phyloP scores from a whole-genome alignment of 2,797 vertebrate genomes.

The Bovichtus variegatus region DNA sequence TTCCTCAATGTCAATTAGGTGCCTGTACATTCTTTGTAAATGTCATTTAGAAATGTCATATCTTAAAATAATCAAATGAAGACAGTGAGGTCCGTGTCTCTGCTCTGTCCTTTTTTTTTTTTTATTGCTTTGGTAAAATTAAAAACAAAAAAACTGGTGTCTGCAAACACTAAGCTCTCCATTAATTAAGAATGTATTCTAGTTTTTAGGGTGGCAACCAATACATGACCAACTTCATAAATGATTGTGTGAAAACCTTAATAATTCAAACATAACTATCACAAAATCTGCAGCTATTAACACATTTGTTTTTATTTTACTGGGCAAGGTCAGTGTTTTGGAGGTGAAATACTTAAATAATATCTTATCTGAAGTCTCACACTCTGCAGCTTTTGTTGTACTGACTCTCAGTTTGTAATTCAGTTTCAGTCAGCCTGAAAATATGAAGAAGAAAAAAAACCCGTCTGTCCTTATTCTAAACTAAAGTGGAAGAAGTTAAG shows the following conservation, averaged over 20 bases:
- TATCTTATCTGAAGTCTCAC: neutral
- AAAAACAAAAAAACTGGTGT: neutral
- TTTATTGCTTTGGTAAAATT: slow-evolving; percentile 16
- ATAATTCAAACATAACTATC: neutral
- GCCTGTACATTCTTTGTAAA: slow-evolving; percentile 55
- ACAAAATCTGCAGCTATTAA: neutral
- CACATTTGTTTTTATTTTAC: neutral
- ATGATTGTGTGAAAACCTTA: neutral
- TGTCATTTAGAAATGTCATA: slow-evolving; percentile 68
- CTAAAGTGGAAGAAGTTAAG: neutral
- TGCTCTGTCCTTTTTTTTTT: neutral
- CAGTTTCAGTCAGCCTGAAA: neutral
- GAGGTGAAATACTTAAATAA: neutral
- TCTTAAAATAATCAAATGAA: slow-evolving; percentile 55
- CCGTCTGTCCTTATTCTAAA: neutral
- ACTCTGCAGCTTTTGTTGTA: neutral
- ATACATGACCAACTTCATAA: neutral
- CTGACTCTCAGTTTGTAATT: neutral
- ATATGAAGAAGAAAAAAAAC: neutral
- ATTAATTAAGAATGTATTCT: neutral
- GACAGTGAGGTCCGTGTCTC: slow-evolving; percentile 4
- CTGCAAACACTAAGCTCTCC: neutral
- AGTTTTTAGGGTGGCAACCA: neutral
- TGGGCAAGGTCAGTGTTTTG: neutral
- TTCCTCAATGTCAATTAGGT: slow-evolving; percentile 64